A percentile compares a stretch with the other conserved stretches of the same genome.
Evolutionary conservation across 2,888 invertebrate genomes (phyloP).

Genomic region (Tiliacea citrago): DNA sequence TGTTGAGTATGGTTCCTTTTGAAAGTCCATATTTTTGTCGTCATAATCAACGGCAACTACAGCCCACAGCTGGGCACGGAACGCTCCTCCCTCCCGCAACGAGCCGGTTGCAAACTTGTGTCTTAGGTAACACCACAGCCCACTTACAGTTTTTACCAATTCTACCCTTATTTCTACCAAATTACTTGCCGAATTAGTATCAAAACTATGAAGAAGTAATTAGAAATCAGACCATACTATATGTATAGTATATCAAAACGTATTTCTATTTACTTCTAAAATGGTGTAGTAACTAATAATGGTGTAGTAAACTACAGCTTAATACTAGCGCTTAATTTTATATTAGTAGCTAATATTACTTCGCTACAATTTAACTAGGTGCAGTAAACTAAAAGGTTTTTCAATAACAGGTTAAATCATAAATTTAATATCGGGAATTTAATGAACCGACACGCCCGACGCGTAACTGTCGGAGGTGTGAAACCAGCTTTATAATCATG

Average conservation of each 20-base stretch:
- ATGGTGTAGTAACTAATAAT: neutral
- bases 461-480: slow-evolving; percentile 1
- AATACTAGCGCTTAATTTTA: slow-evolving; percentile 24
- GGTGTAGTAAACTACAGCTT: slow-evolving; percentile 21
- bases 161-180: slow-evolving; percentile 15
- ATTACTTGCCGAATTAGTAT: slow-evolving; percentile 7
- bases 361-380: slow-evolving; percentile 21
- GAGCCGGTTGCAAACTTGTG: neutral
- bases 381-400: slow-evolving; percentile 22
- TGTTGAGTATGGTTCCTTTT: neutral
- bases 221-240: slow-evolving; percentile 14
- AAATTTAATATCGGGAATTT: neutral
- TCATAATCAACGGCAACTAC: neutral
- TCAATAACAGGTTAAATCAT: slow-evolving; percentile 15
- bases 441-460: neutral
- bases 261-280: slow-evolving; percentile 28
- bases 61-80: neutral
- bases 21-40: neutral
- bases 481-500: slow-evolving; percentile 3
- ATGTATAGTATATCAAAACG: neutral
- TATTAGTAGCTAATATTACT: slow-evolving; percentile 36
- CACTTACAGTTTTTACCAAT: neutral
- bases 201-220: slow-evolving; percentile 4
- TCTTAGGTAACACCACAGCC: neutral
- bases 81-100: too few relatives aligned